These are phyloP conservation scores for Napeogenes inachia DNA, from an alignment of 2,888 invertebrate genomes.

Conservation along the genomic window DNA sequence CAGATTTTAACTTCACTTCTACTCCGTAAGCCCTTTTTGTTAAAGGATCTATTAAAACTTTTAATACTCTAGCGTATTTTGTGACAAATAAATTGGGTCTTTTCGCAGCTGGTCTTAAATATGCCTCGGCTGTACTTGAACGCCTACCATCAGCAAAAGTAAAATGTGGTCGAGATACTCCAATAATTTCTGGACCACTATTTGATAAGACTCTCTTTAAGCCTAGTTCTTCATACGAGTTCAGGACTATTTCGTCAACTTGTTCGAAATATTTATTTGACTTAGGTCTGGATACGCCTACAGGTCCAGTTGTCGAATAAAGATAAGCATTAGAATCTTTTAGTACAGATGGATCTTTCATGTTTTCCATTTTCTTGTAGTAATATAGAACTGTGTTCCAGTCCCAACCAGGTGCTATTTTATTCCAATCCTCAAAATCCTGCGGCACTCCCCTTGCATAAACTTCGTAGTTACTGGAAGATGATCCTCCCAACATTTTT, in stretches of 20 bases:
- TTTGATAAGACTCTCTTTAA: slow-evolving; percentile 39
- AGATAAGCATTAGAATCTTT: slow-evolving; percentile 32
- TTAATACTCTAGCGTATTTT: slow-evolving; percentile 51
- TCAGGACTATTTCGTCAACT: slow-evolving; percentile 34
- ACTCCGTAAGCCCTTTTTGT: slow-evolving; percentile 49
- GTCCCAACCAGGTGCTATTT: slow-evolving; percentile 40
- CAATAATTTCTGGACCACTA: slow-evolving; percentile 39
- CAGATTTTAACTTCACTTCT: slow-evolving; percentile 40
- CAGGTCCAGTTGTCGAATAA: slow-evolving; percentile 42
- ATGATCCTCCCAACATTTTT: slow-evolving; percentile 44
- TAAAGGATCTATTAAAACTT: slow-evolving; percentile 49
- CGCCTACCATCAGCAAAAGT: slow-evolving; percentile 51
- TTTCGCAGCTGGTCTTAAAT: slow-evolving; percentile 43
- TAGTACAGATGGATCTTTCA: slow-evolving; percentile 38
- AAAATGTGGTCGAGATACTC: slow-evolving; percentile 39
- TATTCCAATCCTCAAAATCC: slow-evolving; percentile 42
- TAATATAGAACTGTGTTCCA: slow-evolving; percentile 40
- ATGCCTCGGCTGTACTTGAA: slow-evolving; percentile 62
- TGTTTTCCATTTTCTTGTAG: slow-evolving; percentile 43
- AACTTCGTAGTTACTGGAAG: slow-evolving; percentile 41
- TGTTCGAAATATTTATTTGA: slow-evolving; percentile 35
- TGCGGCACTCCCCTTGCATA: slow-evolving; percentile 41
- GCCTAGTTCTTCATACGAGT: slow-evolving; percentile 41
- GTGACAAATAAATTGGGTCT: slow-evolving; percentile 53
- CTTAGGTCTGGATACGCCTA: slow-evolving; percentile 39